Percentiles rank a stretch among this genome's conserved stretches.
Evolutionary conservation across 92 coral and sea anemone species (phyloP).

Genomic region (Metridium senile): DNA sequence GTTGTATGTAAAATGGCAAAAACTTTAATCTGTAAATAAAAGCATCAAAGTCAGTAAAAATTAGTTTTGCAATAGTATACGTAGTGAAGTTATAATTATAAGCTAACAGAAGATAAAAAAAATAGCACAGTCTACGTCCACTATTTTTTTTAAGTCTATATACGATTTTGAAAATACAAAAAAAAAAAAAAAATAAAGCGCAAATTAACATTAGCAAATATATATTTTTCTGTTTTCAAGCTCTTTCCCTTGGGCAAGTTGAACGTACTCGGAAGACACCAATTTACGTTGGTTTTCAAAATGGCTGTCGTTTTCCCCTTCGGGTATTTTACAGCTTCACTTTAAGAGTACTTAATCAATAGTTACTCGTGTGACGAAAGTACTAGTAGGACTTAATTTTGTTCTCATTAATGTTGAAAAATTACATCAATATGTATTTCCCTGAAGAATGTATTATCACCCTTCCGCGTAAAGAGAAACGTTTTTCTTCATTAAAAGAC

Average conservation of each 20-base stretch:
- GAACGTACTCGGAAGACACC: slow-evolving; percentile 31
- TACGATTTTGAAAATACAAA: neutral
- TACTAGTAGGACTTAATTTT: neutral
- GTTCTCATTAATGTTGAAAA: slow-evolving; percentile 1
- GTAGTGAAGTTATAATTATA: too few species aligned
- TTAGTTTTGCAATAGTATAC: too few species aligned
- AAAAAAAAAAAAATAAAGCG: neutral
- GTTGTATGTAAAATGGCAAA: too few species aligned
- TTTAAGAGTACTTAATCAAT: slow-evolving; percentile 26
- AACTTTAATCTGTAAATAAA: too few species aligned
- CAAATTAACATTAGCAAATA: neutral
- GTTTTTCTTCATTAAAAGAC: neutral
- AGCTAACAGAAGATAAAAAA: too few species aligned
- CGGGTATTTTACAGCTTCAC: neutral
- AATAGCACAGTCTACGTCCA: too few species aligned
- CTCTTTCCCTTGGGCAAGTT: slow-evolving; percentile 20
- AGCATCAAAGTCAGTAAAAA: too few species aligned
- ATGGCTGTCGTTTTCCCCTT: slow-evolving; percentile 20
- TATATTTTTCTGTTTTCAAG: neutral
- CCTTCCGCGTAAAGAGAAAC: neutral
- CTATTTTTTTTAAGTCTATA: too few species aligned
- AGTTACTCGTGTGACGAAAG: slow-evolving; percentile 8
- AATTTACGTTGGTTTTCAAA: slow-evolving; percentile 20
- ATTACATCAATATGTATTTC: neutral
- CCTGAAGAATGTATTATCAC: neutral